Conservation (phyloP, 1,140 invertebrate genomes). For the Chironomus tepperi region DNA sequence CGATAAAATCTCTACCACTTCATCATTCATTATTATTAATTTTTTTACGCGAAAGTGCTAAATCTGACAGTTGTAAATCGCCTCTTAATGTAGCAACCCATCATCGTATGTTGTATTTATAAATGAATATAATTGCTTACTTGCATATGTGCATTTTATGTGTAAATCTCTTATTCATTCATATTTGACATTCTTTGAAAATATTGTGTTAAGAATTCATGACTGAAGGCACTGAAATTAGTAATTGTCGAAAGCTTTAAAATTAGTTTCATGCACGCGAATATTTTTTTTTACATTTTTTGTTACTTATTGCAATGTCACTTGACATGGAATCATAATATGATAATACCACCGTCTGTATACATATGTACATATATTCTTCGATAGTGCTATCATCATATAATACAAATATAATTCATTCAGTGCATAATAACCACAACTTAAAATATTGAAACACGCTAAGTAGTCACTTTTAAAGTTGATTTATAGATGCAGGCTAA, state of each 20-base stretch:
- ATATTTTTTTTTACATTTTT: background rate
- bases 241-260: slow-evolving; percentile 12
- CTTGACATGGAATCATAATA: too few species aligned
- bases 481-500: background rate
- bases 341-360: too few species aligned
- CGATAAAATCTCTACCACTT: background rate
- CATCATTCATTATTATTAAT: background rate
- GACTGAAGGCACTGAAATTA: slow-evolving; percentile 1
- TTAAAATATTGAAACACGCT: too few species aligned
- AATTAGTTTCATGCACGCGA: background rate
- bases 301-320: too few species aligned
- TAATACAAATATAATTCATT: too few species aligned
- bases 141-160: background rate
- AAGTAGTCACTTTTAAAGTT: background rate
- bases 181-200: background rate
- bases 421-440: too few species aligned
- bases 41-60: background rate
- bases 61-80: slow-evolving; percentile 13
- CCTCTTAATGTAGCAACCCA: slow-evolving; percentile 4
- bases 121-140: background rate
- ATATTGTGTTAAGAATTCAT: background rate
- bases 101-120: background rate
- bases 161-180: background rate
- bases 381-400: too few species aligned
- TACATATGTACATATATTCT: too few species aligned